Evolutionary conservation across 2,113 vertebrate genomes (phyloP).

Genomic region (Saccopteryx bilineata): DNA sequence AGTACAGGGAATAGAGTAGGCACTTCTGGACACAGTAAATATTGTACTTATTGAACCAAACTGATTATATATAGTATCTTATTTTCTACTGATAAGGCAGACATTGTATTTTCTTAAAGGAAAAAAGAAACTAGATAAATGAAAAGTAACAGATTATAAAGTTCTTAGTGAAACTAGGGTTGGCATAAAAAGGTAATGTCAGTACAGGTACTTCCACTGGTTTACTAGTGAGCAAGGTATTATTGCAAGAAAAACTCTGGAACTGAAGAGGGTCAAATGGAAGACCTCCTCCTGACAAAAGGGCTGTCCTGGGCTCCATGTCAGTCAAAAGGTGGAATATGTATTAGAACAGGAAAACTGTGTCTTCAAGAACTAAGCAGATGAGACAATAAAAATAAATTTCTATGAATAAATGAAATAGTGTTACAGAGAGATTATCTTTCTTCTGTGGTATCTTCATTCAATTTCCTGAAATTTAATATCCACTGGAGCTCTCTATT

Average conservation of each 20-base stretch:
- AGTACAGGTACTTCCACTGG: background rate
- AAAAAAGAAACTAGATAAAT: background rate
- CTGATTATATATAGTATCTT: background rate
- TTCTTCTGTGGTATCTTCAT: background rate
- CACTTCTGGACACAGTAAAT: background rate
- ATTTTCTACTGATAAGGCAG: background rate
- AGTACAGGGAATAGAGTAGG: background rate
- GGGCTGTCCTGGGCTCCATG: background rate
- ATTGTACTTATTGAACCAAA: background rate
- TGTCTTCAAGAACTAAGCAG: background rate
- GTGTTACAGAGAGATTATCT: background rate
- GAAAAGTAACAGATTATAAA: conserved; percentile 1
- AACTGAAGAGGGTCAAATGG: background rate
- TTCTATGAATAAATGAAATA: conserved; percentile 8
- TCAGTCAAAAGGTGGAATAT: background rate
- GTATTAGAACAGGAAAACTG: background rate
- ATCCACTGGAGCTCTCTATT: background rate
- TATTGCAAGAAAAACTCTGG: background rate
- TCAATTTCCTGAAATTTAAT: conserved; percentile 19
- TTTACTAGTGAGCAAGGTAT: background rate
- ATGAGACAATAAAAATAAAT: background rate
- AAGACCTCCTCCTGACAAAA: background rate
- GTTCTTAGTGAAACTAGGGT: background rate
- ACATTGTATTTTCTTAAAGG: conserved; percentile 26
- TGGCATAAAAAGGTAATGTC: background rate